phyloP scores from a whole-genome alignment of 2,888 invertebrate species.

The Smittia sp. region DNA sequence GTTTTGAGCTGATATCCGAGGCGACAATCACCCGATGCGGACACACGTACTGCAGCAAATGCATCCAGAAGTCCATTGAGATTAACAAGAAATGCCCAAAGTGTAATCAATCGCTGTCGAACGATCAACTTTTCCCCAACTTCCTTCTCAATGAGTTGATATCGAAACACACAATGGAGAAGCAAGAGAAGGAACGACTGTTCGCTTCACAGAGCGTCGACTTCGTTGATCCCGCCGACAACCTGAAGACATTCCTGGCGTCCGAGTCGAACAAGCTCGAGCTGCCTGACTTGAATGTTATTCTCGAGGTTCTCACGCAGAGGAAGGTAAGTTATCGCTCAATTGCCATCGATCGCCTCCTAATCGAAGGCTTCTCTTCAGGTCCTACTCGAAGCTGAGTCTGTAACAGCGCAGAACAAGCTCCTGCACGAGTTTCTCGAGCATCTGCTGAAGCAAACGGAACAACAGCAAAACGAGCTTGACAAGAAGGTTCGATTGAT shows the following conservation, averaged over 20 bases:
- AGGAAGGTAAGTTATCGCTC: too few species aligned
- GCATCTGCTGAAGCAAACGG: conserved; percentile 71
- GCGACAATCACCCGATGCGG: conserved; percentile 90
- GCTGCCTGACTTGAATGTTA: conserved; percentile 74
- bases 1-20: conserved; percentile 84
- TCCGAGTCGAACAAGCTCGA: conserved; percentile 69
- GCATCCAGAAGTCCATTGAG: conserved; percentile 69
- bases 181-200: conserved; percentile 49
- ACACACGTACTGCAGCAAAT: conserved; percentile 85
- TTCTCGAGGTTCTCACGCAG: conserved; percentile 75
- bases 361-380: too few species aligned
- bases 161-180: conserved; percentile 64
- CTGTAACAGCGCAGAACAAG: conserved; percentile 73
- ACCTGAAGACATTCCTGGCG: conserved; percentile 63
- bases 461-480: conserved; percentile 65
- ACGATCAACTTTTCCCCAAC: conserved; percentile 80
- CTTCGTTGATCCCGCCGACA: conserved; percentile 52
- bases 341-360: too few species aligned
- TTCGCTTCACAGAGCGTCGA: conserved; percentile 47
- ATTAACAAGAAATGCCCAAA: conserved; percentile 66
- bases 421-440: conserved; percentile 80
- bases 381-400: conserved; percentile 77
- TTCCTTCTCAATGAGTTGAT: conserved; percentile 79
- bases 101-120: conserved; percentile 70
- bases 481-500: conserved; percentile 71